phyloP scores from a whole-genome alignment of 2,888 invertebrate species.

The Tenthredo scrophulariae region DNA sequence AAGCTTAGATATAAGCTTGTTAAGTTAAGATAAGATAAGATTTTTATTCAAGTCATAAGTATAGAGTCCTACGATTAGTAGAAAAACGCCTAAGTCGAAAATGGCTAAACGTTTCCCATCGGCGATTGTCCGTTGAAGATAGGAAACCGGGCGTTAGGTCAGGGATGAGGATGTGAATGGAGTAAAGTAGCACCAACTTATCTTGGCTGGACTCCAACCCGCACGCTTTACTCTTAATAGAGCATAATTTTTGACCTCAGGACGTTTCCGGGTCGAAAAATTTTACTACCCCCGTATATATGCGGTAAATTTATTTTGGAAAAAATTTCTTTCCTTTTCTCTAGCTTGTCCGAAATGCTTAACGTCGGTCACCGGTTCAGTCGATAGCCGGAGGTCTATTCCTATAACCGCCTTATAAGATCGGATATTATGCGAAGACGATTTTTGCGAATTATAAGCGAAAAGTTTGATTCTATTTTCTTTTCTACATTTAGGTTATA shows the following conservation, averaged over 20 bases:
- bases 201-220: conserved; percentile 3
- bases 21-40: background rate
- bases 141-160: background rate
- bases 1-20: background rate
- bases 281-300: background rate
- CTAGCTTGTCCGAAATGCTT: background rate
- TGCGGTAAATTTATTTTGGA: background rate
- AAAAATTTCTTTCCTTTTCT: background rate
- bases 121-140: background rate
- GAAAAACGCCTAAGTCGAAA: background rate
- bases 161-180: conserved; percentile 1
- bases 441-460: too few relatives aligned
- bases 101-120: background rate
- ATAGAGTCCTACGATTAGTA: background rate
- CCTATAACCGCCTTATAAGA: background rate
- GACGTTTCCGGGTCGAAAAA: background rate
- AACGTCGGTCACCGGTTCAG: background rate
- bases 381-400: background rate
- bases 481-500: background rate
- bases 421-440: too few relatives aligned
- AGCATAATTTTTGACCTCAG: background rate
- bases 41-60: background rate
- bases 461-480: background rate
- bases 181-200: background rate
- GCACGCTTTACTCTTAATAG: background rate